Base-by-base conservation (phyloP, 53 echinoderm and acorn worm species). In the Patiria pectinifera region DNA sequence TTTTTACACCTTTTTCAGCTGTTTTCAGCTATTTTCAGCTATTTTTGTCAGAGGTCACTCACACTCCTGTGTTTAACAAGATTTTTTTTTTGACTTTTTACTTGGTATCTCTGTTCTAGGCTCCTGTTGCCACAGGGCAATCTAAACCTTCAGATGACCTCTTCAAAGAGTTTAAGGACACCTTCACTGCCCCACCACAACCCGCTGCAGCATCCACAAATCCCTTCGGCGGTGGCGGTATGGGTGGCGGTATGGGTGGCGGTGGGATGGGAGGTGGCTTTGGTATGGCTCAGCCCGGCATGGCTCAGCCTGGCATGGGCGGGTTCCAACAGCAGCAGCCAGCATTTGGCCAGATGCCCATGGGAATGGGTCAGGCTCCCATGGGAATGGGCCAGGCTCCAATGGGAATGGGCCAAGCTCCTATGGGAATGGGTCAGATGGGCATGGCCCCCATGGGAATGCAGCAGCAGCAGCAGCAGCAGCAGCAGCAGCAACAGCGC, bases 131-230 rank as follows among this genome's bases (percentile, higher is more conserved):
- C 80, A 26, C 85, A 21, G 78, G 48, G 59, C 15, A 48, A 66
- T 79, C 92, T 26, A 82, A 94, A 71, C 93, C 96, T 49, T 98
- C 98, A 75, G 94, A 91, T 11, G 96, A 98, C 85, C 95, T 98
- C 76, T 98, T 98, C 82, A 94, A 88, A 45, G 98, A 98, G 87
- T 98, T 98, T 74, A 94, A 93, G 13, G 96, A 98, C 92, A 96
- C 98, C 60, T 96, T 96, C 85, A 93, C 89, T n/a, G 77, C 92
- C 6, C 94, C 95, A 48, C 79, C 86, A 24, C 85, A 84, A 80
- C 85, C 85, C 53, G 82, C 77, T 75, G 85, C 89, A 23, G 92
- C 87, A 76, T 70, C 94, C 69, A 66, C 92, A 48, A 87, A 88
- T 83, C 94, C 89, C 48, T 80, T 93, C 70, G 80, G 86, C 47